These are phyloP conservation scores for Fopius arisanus DNA, from an alignment of 1,140 invertebrate genomes.

Conservation along the genomic window DNA sequence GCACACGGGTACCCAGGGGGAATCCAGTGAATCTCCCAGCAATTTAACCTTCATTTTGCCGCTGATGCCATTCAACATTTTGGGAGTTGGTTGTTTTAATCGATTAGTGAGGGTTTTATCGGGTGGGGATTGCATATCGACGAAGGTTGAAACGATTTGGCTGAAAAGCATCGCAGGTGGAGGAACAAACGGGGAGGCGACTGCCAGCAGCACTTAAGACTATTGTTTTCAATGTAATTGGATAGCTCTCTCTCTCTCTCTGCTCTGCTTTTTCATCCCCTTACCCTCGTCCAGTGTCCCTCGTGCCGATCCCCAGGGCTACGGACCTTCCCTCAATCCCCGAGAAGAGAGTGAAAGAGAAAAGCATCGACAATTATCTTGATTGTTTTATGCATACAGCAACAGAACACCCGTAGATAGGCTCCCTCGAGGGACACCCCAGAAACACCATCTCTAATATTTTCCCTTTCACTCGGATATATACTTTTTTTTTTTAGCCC, in stretches of 20 bases:
- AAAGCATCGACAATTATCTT: constrained; percentile 65
- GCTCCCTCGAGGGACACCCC: constrained; percentile 2
- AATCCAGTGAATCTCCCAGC: background rate
- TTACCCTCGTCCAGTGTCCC: constrained; percentile 30
- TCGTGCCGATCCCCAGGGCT: constrained; percentile 33
- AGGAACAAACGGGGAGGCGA: constrained; percentile 35
- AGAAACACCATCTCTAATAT: constrained; percentile 21
- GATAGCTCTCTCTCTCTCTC: constrained; percentile 58
- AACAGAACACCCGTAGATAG: background rate
- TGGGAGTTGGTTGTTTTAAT: background rate
- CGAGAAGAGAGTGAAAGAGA: constrained; percentile 22
- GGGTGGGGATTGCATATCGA: background rate
- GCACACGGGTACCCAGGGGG: background rate
- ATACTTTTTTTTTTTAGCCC: background rate
- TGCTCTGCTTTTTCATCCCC: constrained; percentile 27
- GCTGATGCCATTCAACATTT: background rate
- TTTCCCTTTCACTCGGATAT: background rate
- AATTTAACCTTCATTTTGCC: background rate
- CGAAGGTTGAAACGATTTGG: background rate
- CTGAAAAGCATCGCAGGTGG: constrained; percentile 13
- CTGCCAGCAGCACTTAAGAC: constrained; percentile 64
- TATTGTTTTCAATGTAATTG: constrained; percentile 69
- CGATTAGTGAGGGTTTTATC: background rate
- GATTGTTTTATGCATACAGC: constrained; percentile 65
- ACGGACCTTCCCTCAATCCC: constrained; percentile 19